Evolutionary conservation across 2,113 vertebrate genomes (phyloP).

Genomic region (Phycodurus eques): DNA sequence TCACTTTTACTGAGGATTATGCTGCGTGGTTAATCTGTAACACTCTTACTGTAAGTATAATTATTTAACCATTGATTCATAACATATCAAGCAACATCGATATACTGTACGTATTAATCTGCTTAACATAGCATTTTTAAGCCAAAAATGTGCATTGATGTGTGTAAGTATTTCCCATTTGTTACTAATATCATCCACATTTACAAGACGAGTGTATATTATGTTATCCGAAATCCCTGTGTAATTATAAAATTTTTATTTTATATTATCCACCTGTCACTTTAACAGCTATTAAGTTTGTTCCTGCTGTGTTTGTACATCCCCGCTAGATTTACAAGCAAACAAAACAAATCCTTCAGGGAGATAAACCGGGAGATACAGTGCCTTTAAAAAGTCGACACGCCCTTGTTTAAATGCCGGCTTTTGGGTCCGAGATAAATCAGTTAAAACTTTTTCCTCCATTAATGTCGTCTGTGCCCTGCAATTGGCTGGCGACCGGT

Average conservation of each 20-base stretch:
- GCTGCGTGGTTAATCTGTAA: slow-evolving; percentile 29
- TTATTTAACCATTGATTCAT: background rate
- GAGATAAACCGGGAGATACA: background rate
- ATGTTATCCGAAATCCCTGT: background rate
- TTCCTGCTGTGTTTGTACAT: background rate
- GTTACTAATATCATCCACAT: background rate
- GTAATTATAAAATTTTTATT: background rate
- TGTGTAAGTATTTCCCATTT: background rate
- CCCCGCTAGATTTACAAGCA: background rate
- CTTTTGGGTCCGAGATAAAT: background rate
- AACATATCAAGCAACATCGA: background rate
- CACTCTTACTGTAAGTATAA: slow-evolving; percentile 51
- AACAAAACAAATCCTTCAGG: background rate
- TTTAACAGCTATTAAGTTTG: background rate
- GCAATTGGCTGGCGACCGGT: too few species aligned
- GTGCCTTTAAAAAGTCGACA: background rate
- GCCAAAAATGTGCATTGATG: background rate
- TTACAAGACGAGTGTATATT: background rate
- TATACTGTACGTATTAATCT: background rate
- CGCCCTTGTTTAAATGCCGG: background rate
- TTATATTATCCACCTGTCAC: background rate
- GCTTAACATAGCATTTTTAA: background rate
- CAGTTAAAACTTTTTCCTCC: background rate
- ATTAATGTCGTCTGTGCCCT: background rate
- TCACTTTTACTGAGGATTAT: background rate